phyloP scores from a whole-genome alignment of 2,797 vertebrate genomes.

The Takifugu ocellatus region DNA sequence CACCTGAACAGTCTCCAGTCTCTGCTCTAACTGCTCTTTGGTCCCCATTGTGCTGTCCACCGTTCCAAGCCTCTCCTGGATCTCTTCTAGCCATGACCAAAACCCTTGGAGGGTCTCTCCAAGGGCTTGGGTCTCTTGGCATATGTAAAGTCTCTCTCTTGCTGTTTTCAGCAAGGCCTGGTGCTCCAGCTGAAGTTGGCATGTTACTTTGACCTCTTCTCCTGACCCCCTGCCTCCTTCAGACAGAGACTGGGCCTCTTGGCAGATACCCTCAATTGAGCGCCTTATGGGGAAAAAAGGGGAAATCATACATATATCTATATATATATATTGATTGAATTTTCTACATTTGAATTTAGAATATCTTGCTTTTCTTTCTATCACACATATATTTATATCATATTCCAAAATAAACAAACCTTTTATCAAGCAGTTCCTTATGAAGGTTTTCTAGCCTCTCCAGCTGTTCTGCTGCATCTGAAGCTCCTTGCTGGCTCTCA shows the following conservation, averaged over 20 bases:
- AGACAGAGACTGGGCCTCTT: conserved; percentile 83
- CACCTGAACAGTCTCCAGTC: conserved; percentile 88
- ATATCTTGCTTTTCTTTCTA: too few relatives aligned
- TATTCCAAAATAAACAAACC: conserved; percentile 68
- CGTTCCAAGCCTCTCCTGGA: conserved; percentile 81
- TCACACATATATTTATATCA: conserved; percentile 1
- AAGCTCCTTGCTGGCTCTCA: conserved; percentile 78
- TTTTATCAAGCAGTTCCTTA: conserved; percentile 83
- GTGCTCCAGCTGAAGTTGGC: conserved; percentile 83
- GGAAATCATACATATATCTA: not conserved
- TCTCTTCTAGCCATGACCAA: conserved; percentile 87
- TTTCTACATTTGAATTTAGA: not conserved
- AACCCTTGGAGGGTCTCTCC: conserved; percentile 85
- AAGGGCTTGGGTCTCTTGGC: conserved; percentile 90
- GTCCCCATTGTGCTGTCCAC: conserved; percentile 87
- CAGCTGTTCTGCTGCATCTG: conserved; percentile 84
- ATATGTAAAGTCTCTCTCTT: conserved; percentile 80
- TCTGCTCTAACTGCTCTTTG: conserved; percentile 83
- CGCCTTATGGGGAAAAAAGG: conserved; percentile 72
- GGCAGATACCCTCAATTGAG: conserved; percentile 85
- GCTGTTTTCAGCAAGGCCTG: conserved; percentile 84
- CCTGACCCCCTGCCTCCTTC: conserved; percentile 82
- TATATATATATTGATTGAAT: not conserved
- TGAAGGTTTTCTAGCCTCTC: conserved; percentile 87
- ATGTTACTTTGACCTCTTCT: conserved; percentile 77